Percentiles rank a stretch among this genome's conserved stretches.
Evolutionary conservation across 2,888 invertebrate genomes (phyloP).

Genomic region (Chymomyza amoena): DNA sequence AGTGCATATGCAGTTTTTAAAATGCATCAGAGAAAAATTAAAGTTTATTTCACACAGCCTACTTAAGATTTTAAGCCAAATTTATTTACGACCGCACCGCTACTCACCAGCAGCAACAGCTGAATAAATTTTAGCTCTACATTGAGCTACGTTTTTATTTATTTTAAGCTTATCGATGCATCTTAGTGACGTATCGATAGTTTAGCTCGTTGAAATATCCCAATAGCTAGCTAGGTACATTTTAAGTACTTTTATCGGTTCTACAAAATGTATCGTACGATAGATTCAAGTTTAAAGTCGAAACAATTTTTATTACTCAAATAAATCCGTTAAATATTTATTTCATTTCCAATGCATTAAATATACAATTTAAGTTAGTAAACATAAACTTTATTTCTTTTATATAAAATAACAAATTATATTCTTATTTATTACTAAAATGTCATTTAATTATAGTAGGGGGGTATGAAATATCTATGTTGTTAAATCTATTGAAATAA

Average conservation of each 20-base stretch:
- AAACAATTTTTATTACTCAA: neutral
- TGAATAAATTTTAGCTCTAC: neutral
- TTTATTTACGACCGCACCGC: neutral
- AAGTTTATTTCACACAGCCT: neutral
- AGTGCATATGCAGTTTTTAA: neutral
- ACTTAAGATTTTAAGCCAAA: neutral
- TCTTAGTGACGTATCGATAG: neutral
- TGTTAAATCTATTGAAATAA: constrained; percentile 77
- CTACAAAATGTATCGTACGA: too few species aligned
- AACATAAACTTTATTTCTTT: constrained; percentile 41
- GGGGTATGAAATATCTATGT: constrained; percentile 54
- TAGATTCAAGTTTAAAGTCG: neutral
- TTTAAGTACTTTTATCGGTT: neutral
- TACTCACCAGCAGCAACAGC: neutral
- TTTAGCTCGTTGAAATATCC: neutral
- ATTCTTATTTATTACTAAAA: neutral
- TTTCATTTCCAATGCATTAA: neutral
- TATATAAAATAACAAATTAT: constrained; percentile 57
- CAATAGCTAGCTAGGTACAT: neutral
- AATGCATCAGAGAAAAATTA: neutral
- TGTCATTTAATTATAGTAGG: constrained; percentile 1
- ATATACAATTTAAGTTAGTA: neutral
- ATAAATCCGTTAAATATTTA: neutral
- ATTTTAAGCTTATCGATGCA: neutral
- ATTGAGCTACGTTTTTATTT: neutral